Conservation (phyloP, 2,113 vertebrate genomes). For the Erythrolamprus reginae region DNA sequence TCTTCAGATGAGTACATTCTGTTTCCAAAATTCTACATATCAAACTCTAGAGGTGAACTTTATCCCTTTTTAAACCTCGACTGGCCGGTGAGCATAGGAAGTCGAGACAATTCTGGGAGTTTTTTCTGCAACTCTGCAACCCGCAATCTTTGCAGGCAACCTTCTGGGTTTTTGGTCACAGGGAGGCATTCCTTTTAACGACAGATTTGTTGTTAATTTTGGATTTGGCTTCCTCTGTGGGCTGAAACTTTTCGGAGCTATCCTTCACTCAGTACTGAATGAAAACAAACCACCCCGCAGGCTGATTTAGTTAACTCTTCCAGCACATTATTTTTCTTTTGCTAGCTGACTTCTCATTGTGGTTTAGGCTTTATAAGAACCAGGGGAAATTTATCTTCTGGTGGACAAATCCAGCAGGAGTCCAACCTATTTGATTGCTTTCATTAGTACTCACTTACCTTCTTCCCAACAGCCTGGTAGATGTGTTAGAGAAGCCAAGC, state of each 20-base stretch:
- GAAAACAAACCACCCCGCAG: constrained; percentile 60
- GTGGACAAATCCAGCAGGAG: constrained; percentile 50
- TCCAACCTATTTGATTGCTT: constrained; percentile 55
- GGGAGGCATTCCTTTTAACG: background rate
- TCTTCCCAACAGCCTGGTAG: background rate
- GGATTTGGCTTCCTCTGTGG: background rate
- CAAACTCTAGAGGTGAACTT: rapidly evolving
- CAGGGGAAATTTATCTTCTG: constrained; percentile 53
- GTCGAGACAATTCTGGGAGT: too few species aligned
- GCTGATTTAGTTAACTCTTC: constrained; percentile 48
- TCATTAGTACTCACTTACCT: constrained; percentile 57
- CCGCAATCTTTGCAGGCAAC: background rate
- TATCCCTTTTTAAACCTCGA: background rate
- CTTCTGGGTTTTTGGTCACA: background rate
- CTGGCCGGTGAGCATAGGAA: background rate
- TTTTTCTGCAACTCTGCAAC: background rate
- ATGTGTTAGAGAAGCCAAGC: background rate
- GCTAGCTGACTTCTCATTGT: background rate
- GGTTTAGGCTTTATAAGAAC: constrained; percentile 60
- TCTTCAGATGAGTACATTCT: background rate
- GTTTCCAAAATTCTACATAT: background rate
- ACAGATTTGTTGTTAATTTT: background rate
- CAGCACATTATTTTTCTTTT: background rate
- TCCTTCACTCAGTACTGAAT: background rate
- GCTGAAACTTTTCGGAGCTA: background rate